A percentile compares a stretch with the other conserved stretches of the same genome.
Evolutionary conservation across 2,113 vertebrate genomes (phyloP).

Genomic region (Ramphastos sulfuratus): DNA sequence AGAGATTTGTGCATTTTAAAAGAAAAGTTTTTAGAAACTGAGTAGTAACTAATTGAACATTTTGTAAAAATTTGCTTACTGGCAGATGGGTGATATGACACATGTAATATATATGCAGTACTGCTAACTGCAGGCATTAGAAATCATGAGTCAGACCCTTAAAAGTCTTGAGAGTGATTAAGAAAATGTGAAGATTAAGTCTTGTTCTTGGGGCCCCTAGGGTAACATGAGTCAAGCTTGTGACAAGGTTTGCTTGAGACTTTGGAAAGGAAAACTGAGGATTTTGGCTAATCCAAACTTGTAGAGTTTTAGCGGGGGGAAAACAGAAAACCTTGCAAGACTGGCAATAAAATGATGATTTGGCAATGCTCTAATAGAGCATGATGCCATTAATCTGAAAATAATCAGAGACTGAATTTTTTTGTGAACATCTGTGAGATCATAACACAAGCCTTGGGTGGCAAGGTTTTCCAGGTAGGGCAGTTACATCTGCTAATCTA

Average conservation of each 20-base stretch:
- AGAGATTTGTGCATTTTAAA: neutral
- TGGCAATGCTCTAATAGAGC: constrained; percentile 28
- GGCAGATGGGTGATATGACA: constrained; percentile 59
- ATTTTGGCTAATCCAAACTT: neutral
- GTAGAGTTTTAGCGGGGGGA: neutral
- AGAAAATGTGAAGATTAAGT: constrained; percentile 45
- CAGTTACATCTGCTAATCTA: neutral
- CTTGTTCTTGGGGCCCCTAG: constrained; percentile 5
- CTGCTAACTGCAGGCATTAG: constrained; percentile 42
- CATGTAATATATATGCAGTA: constrained; percentile 32
- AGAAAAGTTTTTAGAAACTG: neutral
- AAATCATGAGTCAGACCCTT: constrained; percentile 59
- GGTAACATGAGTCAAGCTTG: constrained; percentile 28
- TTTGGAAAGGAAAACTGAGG: neutral
- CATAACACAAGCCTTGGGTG: neutral
- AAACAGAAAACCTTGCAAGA: neutral
- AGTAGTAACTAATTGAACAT: constrained; percentile 10
- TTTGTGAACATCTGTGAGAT: constrained; percentile 52
- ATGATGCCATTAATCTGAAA: constrained; percentile 60
- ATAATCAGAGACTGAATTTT: constrained; percentile 32
- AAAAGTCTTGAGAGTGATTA: constrained; percentile 42
- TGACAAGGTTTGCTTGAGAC: neutral
- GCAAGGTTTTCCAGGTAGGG: constrained; percentile 24
- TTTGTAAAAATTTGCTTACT: constrained; percentile 20
- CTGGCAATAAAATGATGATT: constrained; percentile 36